Base-by-base conservation (phyloP, 1,140 invertebrate species). In the Nebria ingens region DNA sequence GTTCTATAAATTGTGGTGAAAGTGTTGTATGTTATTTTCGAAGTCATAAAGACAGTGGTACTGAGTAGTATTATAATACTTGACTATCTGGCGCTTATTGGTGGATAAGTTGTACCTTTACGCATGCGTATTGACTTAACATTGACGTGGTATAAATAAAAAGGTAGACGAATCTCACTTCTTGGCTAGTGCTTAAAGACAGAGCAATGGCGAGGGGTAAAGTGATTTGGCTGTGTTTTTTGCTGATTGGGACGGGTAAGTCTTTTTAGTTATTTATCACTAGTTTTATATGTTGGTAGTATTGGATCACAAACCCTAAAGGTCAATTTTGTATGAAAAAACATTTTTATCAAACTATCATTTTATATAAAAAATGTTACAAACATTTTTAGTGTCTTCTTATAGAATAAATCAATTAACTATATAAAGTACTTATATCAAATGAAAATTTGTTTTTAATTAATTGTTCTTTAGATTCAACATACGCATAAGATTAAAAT, bases 161-260 rank as follows among this genome's bases (percentile, higher is more conserved):
- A 64, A 68, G 58, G 52, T 59, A 59, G 56, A 57, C 54, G 53
- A 53, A 58, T 54, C 50, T 63, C 69, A 69, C 67, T 71, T 68
- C 69, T 69, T 69, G 62, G 65, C 65, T 68, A 69, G 69, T 69
- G 68, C 62, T 67, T 59, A 61, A 68, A 62, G 56, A 57, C 58
- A 60, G 58, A 68, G 65, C 64, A n/a, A 69, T 69, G 69, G 68
- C 62, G 61, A 61, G 20, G 25, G 13, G 56, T 58, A 69, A 67
- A 61, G 62, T 53, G 51, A 45, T 68, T 61, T 71, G 69, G 69
- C 65, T 69, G 67, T 71, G 68, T 62, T 63, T 61, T 63, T 65
- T 68, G 56, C 57, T 65, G 54, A 56, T 66, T 52, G 64, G 59
- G 19, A 53, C 63, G 38, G 68, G 68, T 70, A 58, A 68, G 67